phyloP scores from a whole-genome alignment of 2,888 invertebrate genomes.

The Eledona agricola region DNA sequence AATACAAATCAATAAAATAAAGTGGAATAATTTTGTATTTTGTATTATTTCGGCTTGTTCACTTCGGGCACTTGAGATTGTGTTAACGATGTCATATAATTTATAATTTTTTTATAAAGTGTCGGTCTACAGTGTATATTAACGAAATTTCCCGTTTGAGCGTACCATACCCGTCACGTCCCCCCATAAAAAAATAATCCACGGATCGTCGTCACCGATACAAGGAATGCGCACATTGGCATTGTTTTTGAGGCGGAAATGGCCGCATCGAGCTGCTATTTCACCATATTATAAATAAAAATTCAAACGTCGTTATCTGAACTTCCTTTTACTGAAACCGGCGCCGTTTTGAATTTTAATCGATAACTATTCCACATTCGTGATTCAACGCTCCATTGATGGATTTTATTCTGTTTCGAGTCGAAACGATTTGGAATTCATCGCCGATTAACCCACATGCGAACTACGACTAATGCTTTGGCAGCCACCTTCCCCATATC shows the following conservation, averaged over 20 bases:
- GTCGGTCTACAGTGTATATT: no score
- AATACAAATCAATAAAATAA: no score
- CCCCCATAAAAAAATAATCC: constrained; percentile 25
- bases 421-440: constrained; percentile 25
- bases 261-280: constrained; percentile 45
- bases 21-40: no score
- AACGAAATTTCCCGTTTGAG: no score
- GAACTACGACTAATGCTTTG: no score
- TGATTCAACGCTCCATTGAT: constrained; percentile 32
- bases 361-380: constrained; percentile 36
- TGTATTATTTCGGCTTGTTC: no score
- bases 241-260: constrained; percentile 48
- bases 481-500: no score
- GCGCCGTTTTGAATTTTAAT: constrained; percentile 39
- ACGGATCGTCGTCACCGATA: constrained; percentile 27
- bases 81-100: no score
- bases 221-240: constrained; percentile 47
- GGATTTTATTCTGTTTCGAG: constrained; percentile 27
- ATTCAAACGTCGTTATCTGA: constrained; percentile 48
- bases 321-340: constrained; percentile 47
- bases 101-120: no score
- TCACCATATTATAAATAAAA: constrained; percentile 50
- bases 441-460: constrained; percentile 23
- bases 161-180: constrained; percentile 6
- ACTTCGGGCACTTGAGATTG: no score